Percentiles rank a stretch among this genome's conserved stretches.
Conservation (phyloP, 1,140 invertebrate species). For the Aradophagus sp. region DNA sequence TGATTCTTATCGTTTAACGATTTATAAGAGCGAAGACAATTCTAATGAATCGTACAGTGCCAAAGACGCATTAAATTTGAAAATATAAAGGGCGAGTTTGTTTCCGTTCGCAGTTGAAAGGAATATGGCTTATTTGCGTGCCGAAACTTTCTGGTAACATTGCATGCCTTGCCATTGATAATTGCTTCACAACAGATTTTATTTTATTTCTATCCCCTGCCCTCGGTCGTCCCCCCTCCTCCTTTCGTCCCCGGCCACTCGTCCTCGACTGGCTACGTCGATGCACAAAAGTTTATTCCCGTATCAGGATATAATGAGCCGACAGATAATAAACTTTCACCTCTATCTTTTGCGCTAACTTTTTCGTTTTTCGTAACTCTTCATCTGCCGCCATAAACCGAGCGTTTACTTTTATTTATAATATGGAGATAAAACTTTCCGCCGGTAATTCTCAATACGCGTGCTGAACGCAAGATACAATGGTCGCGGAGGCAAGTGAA, state of each 20-base stretch:
- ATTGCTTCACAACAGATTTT: conserved; percentile 73
- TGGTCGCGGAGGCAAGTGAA: conserved; percentile 45
- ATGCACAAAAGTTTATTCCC: conserved; percentile 61
- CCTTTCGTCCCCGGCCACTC: conserved; percentile 32
- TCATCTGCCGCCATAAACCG: conserved; percentile 46
- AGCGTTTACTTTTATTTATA: conserved; percentile 56
- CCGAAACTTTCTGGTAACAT: conserved; percentile 71
- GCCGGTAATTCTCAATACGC: conserved; percentile 53
- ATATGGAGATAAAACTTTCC: conserved; percentile 55
- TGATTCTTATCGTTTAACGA: conserved; percentile 57
- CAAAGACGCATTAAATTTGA: conserved; percentile 67
- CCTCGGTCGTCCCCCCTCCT: conserved; percentile 16
- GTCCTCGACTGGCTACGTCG: conserved; percentile 59
- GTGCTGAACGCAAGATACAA: conserved; percentile 41
- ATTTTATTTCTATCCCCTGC: conserved; percentile 61
- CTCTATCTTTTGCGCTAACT: conserved; percentile 57
- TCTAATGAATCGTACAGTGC: conserved; percentile 60
- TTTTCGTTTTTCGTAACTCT: conserved; percentile 55
- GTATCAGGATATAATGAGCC: conserved; percentile 59
- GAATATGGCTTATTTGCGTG: conserved; percentile 76
- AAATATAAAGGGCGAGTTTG: conserved; percentile 63
- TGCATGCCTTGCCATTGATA: conserved; percentile 73
- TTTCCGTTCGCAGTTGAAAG: conserved; percentile 69
- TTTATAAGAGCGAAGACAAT: conserved; percentile 54
- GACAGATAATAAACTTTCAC: conserved; percentile 60